Evolutionary conservation across 2,113 vertebrate genomes (phyloP).

Genomic region (Pangasianodon hypophthalmus): DNA sequence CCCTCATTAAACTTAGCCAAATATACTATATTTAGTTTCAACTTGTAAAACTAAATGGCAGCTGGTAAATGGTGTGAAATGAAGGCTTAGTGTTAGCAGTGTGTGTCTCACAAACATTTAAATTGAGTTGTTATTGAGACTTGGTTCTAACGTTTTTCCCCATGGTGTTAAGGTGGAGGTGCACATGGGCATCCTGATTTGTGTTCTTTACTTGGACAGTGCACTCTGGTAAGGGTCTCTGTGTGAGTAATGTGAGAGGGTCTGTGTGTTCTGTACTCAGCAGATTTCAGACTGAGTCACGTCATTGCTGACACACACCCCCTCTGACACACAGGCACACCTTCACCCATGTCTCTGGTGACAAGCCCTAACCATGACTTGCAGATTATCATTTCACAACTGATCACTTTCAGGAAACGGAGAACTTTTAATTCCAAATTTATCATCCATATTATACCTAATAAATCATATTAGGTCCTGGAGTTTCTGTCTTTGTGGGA

Average conservation of each 20-base stretch:
- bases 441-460: too few relatives aligned
- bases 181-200: not conserved
- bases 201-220: not conserved
- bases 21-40: not conserved
- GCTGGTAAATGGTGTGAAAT: not conserved
- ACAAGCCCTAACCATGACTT: too few relatives aligned
- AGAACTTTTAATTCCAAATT: too few relatives aligned
- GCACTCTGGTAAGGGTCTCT: not conserved
- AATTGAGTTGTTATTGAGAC: not conserved
- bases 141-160: not conserved
- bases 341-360: not conserved
- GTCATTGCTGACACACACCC: not conserved
- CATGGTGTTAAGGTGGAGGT: not conserved
- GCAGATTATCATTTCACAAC: too few relatives aligned
- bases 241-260: conserved; percentile 9
- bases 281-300: not conserved
- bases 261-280: not conserved
- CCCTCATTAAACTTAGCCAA: not conserved
- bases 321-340: not conserved
- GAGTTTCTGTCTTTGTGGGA: too few relatives aligned
- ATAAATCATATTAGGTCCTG: too few relatives aligned
- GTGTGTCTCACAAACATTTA: not conserved
- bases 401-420: too few relatives aligned
- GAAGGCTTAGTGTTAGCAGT: not conserved
- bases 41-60: not conserved